A percentile compares a stretch with the other conserved stretches of the same genome.
Conservation (phyloP, 1,140 invertebrate genomes). For the Venturia canescens region DNA sequence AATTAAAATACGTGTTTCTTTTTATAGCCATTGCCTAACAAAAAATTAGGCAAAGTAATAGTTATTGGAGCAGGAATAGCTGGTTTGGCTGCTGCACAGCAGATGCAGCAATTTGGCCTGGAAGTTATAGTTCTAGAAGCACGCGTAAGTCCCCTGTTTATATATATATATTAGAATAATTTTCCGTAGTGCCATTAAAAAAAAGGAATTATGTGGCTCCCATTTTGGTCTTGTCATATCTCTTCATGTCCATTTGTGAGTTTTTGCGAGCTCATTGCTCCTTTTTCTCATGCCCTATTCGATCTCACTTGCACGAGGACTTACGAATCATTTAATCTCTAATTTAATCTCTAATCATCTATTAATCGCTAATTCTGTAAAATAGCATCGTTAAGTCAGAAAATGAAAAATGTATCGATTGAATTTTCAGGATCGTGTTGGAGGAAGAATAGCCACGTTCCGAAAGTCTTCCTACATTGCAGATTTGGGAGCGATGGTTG, state of each 20-base stretch:
- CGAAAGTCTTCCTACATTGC: slow-evolving; percentile 96
- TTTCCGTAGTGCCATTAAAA: not conserved
- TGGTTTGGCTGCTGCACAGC: slow-evolving; percentile 94
- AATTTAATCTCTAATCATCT: too few relatives aligned
- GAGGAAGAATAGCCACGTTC: slow-evolving; percentile 97
- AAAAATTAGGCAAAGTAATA: slow-evolving; percentile 93
- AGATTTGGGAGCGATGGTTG: slow-evolving; percentile 94
- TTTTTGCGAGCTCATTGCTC: too few relatives aligned
- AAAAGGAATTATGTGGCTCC: too few relatives aligned
- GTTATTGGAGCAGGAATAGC: slow-evolving; percentile 97
- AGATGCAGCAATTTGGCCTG: slow-evolving; percentile 96
- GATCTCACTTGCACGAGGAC: too few relatives aligned
- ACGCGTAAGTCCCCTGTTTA: slow-evolving; percentile 78
- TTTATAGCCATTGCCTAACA: slow-evolving; percentile 81
- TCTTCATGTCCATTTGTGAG: too few relatives aligned
- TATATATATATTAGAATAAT: slow-evolving; percentile 12
- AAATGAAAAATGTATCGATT: too few relatives aligned
- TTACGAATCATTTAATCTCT: too few relatives aligned
- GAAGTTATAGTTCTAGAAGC: slow-evolving; percentile 97
- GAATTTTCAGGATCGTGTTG: slow-evolving; percentile 88
- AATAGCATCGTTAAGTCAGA: too few relatives aligned
- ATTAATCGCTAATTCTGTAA: too few relatives aligned
- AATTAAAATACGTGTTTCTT: slow-evolving; percentile 30
- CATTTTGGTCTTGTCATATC: too few relatives aligned
- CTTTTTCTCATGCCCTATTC: too few relatives aligned